Evolutionary conservation across 2,797 vertebrate species (phyloP), one percentile per base, ranked within the genome.

Genomic region (Rousettus madagascariensis): DNA sequence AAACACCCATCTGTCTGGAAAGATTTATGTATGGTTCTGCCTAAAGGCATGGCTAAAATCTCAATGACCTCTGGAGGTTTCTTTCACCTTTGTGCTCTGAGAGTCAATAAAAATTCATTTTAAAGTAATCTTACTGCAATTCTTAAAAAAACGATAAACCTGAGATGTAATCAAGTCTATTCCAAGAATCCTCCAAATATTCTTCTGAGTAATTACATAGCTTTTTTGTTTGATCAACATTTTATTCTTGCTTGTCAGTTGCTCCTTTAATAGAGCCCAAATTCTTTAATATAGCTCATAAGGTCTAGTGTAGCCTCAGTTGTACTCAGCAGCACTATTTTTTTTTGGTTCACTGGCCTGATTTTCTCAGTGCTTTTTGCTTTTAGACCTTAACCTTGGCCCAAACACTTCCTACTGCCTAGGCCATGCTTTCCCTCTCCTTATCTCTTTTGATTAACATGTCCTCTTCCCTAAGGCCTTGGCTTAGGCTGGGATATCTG

Each of bases 101-200:
- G 43, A 96, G 63, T 95, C 92, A 96, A 95, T 96, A 96, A 95
- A 96, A 93, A 93, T 72, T 92, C 77, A 85, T 95, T 96, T 93
- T 69, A 71, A 24, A 90, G 68, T 92, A 93, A 94, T 84, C 79
- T 75, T 94, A 87, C 65, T 24, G 9, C 4, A 0, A 90, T 91
- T 75, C 46, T 87, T 78, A 49, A 90, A 63, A 94, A 95, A 63
- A 59, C 63, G 78, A 85, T 53, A 93, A 88, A 90, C 80, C 80
- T 83, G 51, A 78, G 66, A 87, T 79, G 41, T 57, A 78, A 94
- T 92, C 65, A 79, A 86, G 36, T 71, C 74, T 96, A 55, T 91
- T 72, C 66, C 68, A 94, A 86, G 71, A 95, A 94, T 86, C 33
- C 63, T 33, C 16, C 0, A 92, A 96, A 86, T 83, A 96, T 57